phyloP scores from a whole-genome alignment of 64 coral and sea anemone species.

The Pachyseris speciosa region DNA sequence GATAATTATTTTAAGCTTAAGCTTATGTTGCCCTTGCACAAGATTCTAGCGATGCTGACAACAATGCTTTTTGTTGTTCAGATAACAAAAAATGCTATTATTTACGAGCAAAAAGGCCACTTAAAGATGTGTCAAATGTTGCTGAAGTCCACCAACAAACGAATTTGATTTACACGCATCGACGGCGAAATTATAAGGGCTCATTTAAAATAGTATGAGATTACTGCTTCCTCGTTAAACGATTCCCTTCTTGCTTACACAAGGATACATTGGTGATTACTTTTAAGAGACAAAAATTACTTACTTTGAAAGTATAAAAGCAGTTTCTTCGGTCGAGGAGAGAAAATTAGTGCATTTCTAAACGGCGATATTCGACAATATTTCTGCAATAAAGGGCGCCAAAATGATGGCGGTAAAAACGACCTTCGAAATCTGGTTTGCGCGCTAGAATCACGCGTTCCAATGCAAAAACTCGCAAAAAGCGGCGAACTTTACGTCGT shows the following conservation, averaged over 20 bases:
- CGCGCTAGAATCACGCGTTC: constrained; percentile 7
- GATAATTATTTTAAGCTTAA: not conserved
- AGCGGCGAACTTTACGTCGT: not conserved
- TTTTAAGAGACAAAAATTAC: not conserved
- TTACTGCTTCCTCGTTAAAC: too few species aligned
- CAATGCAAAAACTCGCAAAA: not conserved
- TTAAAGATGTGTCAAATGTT: too few species aligned
- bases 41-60: not conserved
- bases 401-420: constrained; percentile 51
- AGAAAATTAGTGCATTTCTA: not conserved
- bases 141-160: too few species aligned
- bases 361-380: too few species aligned
- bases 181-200: too few species aligned
- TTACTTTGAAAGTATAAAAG: not conserved
- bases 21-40: not conserved
- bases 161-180: not conserved
- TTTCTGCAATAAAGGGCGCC: not conserved
- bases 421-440: constrained; percentile 13
- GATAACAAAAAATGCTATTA: not conserved
- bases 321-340: not conserved
- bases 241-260: not conserved
- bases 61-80: not conserved
- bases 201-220: too few species aligned
- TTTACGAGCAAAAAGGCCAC: too few species aligned
- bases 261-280: not conserved